phyloP scores from a whole-genome alignment of 2,113 vertebrate genomes.

The Seriola aureovittata region DNA sequence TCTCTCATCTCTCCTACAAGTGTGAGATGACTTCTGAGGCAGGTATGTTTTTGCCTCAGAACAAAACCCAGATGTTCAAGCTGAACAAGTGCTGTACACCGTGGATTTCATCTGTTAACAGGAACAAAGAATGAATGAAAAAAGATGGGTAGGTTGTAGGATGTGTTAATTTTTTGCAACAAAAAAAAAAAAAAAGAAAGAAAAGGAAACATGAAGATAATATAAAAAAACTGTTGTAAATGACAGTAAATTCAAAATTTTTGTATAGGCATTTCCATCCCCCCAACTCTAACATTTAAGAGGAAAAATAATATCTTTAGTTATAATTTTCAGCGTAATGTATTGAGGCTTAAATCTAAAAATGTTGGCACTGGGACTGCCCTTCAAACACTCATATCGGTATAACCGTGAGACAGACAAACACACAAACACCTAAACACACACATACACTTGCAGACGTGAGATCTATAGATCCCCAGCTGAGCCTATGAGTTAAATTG shows the following conservation, averaged over 20 bases:
- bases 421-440: slow-evolving; percentile 1
- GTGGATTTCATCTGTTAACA: slow-evolving; percentile 4
- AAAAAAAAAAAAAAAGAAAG: not conserved
- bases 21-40: slow-evolving; percentile 32
- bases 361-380: not conserved
- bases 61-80: slow-evolving; percentile 30
- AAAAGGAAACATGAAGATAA: not conserved
- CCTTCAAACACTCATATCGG: slow-evolving; percentile 10
- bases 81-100: not conserved
- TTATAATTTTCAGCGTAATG: not conserved
- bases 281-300: no score
- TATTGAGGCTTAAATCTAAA: not conserved
- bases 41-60: slow-evolving; percentile 32
- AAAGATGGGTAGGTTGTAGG: not conserved
- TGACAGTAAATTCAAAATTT: not conserved
- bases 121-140: slow-evolving; percentile 13
- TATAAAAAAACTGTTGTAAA: not conserved
- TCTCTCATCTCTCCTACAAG: slow-evolving; percentile 44
- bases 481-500: slow-evolving; percentile 61
- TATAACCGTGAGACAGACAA: slow-evolving; percentile 17
- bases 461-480: slow-evolving; percentile 57
- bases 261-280: not conserved
- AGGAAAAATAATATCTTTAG: no score
- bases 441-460: slow-evolving; percentile 10
- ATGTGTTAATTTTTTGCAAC: not conserved